These are phyloP conservation scores for Lepidonotus clava DNA, from an alignment of 2,888 invertebrate genomes.

Conservation along the genomic window DNA sequence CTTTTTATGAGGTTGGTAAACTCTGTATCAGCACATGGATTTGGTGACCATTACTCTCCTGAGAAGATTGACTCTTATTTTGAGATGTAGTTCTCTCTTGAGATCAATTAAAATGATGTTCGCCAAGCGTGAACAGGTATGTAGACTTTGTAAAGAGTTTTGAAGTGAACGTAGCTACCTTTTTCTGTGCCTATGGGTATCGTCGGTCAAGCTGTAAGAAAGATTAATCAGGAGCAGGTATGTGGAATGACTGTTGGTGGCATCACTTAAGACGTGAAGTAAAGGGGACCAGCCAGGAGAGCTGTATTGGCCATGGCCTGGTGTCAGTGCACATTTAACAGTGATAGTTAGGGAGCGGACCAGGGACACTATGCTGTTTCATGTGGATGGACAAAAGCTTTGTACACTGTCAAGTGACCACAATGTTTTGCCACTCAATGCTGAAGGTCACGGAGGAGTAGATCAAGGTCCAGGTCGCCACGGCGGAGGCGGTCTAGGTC, in stretches of 20 bases:
- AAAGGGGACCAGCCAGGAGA: too few species aligned
- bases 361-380: slow-evolving; percentile 28
- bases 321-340: slow-evolving; percentile 26
- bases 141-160: background rate
- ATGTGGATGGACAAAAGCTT: slow-evolving; percentile 22
- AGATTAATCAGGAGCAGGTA: background rate
- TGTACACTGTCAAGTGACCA: slow-evolving; percentile 54
- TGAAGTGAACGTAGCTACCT: background rate
- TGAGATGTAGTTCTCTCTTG: too few species aligned
- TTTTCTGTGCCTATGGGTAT: background rate
- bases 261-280: too few species aligned
- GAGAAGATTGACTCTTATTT: too few species aligned
- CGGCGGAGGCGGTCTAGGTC: slow-evolving; percentile 56
- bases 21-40: too few species aligned
- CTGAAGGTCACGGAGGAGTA: slow-evolving; percentile 61
- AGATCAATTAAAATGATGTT: background rate
- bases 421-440: slow-evolving; percentile 48
- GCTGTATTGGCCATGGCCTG: background rate
- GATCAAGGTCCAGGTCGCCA: slow-evolving; percentile 63
- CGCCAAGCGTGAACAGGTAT: slow-evolving; percentile 39
- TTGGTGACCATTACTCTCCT: too few species aligned
- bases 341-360: background rate
- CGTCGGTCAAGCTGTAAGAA: background rate
- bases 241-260: too few species aligned
- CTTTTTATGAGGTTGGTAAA: too few species aligned